Evolutionary conservation across 2,888 invertebrate species (phyloP).

Genomic region (Meteorus colon): DNA sequence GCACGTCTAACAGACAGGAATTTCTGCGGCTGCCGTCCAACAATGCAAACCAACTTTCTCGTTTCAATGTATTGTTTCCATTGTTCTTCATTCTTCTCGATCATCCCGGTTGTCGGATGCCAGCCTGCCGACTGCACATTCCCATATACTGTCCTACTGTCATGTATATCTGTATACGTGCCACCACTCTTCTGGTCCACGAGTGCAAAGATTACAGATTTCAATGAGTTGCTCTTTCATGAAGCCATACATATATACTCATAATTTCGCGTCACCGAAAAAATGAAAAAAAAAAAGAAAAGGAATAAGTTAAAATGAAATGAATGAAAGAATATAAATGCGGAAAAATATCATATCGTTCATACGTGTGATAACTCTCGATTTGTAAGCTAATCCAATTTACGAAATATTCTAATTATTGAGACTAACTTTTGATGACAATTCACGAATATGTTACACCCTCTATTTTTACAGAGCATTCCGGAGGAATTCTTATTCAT

Average conservation of each 20-base stretch:
- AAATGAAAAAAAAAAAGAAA: constrained; percentile 20
- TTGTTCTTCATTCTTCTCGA: constrained; percentile 62
- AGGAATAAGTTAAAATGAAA: constrained; percentile 15
- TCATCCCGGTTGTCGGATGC: constrained; percentile 56
- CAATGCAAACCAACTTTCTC: constrained; percentile 71
- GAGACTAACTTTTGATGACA: too few species aligned
- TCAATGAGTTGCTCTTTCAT: constrained; percentile 46
- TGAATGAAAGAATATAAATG: not conserved
- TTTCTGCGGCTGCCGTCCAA: constrained; percentile 61
- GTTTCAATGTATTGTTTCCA: constrained; percentile 70
- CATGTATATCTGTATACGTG: constrained; percentile 36
- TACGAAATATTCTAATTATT: too few species aligned
- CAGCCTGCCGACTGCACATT: constrained; percentile 41
- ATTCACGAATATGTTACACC: too few species aligned
- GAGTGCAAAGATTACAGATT: constrained; percentile 53
- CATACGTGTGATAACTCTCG: too few species aligned
- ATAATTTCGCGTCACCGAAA: constrained; percentile 33
- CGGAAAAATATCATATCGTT: constrained; percentile 5
- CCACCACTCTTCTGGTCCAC: constrained; percentile 32
- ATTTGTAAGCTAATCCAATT: too few species aligned
- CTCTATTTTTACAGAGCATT: too few species aligned
- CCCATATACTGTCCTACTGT: constrained; percentile 40
- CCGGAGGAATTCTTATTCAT: too few species aligned
- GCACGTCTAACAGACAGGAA: constrained; percentile 50
- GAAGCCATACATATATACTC: constrained; percentile 27